Conservation (phyloP, 2,888 invertebrate genomes). For the Drosophila colorata region DNA sequence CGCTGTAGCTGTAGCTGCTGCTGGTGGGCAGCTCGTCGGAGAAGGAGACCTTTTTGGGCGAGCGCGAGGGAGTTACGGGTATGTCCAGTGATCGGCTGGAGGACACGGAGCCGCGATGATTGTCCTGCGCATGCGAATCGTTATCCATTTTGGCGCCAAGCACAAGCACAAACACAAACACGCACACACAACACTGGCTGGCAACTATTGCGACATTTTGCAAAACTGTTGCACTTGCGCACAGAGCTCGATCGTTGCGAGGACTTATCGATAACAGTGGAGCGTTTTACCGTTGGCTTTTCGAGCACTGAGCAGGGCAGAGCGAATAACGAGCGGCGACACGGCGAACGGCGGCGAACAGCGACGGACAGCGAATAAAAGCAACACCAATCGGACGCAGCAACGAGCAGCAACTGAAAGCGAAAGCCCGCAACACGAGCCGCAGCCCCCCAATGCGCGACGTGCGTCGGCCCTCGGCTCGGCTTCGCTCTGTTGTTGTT, state of each 20-base stretch:
- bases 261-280: constrained; percentile 30
- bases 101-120: constrained; percentile 83
- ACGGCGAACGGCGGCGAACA: constrained; percentile 42
- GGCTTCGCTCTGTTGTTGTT: constrained; percentile 29
- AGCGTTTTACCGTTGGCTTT: constrained; percentile 55
- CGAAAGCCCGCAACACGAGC: constrained; percentile 76
- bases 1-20: constrained; percentile 17
- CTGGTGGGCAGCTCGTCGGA: constrained; percentile 83
- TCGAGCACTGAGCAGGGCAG: constrained; percentile 1
- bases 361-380: constrained; percentile 38
- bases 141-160: constrained; percentile 47
- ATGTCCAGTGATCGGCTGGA: constrained; percentile 83
- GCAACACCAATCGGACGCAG: constrained; percentile 82
- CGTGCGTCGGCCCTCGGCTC: constrained; percentile 50
- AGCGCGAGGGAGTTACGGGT: constrained; percentile 81
- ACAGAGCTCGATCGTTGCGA: constrained; percentile 5
- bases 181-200: constrained; percentile 1
- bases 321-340: constrained; percentile 26
- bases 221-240: constrained; percentile 11
- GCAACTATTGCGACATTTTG: constrained; percentile 27
- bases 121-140: constrained; percentile 56
- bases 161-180: neutral
- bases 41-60: constrained; percentile 85
- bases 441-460: constrained; percentile 52
- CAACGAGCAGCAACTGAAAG: constrained; percentile 83